A percentile compares a stretch with the other conserved stretches of the same genome.
These are phyloP conservation scores for Forbesichthys agassizii DNA, from an alignment of 2,113 vertebrate genomes.

Conservation along the genomic window DNA sequence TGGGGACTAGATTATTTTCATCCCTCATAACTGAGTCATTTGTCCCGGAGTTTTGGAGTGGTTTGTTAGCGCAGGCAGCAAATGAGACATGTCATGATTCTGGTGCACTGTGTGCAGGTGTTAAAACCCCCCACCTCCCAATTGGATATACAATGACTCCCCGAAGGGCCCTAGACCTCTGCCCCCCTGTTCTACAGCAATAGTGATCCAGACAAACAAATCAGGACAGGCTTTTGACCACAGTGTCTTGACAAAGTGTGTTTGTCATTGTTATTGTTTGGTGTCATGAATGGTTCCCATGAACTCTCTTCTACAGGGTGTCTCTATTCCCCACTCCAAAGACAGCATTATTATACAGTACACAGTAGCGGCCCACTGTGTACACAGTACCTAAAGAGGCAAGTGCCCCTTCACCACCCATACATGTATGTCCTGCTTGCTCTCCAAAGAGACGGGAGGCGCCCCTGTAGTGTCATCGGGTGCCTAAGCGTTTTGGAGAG, in stretches of 20 bases:
- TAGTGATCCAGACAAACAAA: background rate
- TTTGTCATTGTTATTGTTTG: background rate
- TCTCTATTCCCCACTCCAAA: slow-evolving; percentile 5
- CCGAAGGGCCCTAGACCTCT: slow-evolving; percentile 38
- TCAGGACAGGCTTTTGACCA: background rate
- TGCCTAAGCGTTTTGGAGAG: slow-evolving; percentile 75
- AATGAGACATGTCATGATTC: slow-evolving; percentile 45
- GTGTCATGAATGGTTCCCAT: background rate
- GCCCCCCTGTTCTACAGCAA: slow-evolving; percentile 8
- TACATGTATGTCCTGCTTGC: slow-evolving; percentile 23
- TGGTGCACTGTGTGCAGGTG: slow-evolving; percentile 32
- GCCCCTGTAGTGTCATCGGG: slow-evolving; percentile 75
- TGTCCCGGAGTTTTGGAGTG: slow-evolving; percentile 66
- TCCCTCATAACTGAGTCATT: slow-evolving; percentile 73
- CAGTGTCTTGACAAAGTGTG: background rate
- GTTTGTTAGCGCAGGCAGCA: slow-evolving; percentile 55
- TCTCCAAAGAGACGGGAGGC: slow-evolving; percentile 68
- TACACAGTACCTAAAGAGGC: background rate
- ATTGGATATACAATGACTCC: slow-evolving; percentile 47
- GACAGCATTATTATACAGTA: slow-evolving; percentile 6
- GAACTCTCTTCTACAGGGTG: background rate
- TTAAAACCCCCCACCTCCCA: slow-evolving; percentile 63
- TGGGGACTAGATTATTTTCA: slow-evolving; percentile 85
- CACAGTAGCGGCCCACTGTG: background rate
- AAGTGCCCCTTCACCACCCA: slow-evolving; percentile 11